Evolutionary conservation across 2,113 vertebrate species (phyloP), one percentile per base, ranked within the genome.

Genomic region (Nerophis ophidion): DNA sequence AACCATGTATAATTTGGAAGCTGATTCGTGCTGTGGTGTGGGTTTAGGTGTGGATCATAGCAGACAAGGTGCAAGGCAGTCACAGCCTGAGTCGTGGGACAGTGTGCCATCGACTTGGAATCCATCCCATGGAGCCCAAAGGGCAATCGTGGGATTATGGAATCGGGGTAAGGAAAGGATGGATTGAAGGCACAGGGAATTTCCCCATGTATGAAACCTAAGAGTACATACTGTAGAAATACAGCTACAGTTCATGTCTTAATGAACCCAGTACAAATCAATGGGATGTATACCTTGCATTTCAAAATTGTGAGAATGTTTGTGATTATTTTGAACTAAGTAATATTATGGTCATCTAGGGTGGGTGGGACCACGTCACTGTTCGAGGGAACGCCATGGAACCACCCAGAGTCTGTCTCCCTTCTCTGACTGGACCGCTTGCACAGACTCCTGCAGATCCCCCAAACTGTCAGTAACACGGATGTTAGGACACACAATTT

Each of bases 121-220:
- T 98, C 47, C 93, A 91, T 48, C 93, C 95, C 0, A 66, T 84
- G 73, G 88, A 93, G 34, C 94, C 95, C 0, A 94, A 90, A 60
- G 97, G 97, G 36, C 88, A 90, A 61, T 88, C 92, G 0, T 99
- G 96, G 96, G 97, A 99, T 79, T 98, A 98, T 0, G 97, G 97
- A 2, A 99, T 99, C 1, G 97, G 97, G 91, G 97, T 99, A 68
- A 92, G 92, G 35, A 57, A 40, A 7, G 15, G 34, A n/a, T 56
- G 5, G 38, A 19, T 35, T 12, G 8, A 10, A 5, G 38, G 9
- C 55, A 16, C 11, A 2, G 0, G 10, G 19, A 7, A 49, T 6
- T 61, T 9, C 34, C 35, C 16, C 15, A 44, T 15, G 34, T 1
- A 19, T 19, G 4, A 48, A 48, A n/a, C 12, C 46, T 8, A 8